Evolutionary conservation across 1,140 invertebrate genomes (phyloP).

Genomic region (Amyelois transitella): DNA sequence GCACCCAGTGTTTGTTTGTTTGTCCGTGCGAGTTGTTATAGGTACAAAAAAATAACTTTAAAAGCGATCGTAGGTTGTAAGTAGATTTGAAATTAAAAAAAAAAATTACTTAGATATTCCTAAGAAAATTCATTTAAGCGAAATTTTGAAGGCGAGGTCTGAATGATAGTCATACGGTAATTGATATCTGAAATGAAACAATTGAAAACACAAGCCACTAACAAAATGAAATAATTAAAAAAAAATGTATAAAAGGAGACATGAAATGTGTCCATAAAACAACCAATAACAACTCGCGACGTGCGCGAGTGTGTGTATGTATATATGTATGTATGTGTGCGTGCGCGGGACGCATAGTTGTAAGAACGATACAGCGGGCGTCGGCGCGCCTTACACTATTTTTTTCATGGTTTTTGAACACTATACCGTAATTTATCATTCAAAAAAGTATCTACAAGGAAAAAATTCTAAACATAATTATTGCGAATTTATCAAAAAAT

Average conservation of each 20-base stretch:
- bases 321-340: constrained; percentile 26
- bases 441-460: not conserved
- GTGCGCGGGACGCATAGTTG: constrained; percentile 35
- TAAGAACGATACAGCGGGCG: constrained; percentile 32
- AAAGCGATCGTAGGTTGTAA: not conserved
- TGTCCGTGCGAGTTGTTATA: constrained; percentile 2
- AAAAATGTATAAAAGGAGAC: not conserved
- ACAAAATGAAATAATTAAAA: not conserved
- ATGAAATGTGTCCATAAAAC: not conserved
- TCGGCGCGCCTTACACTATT: constrained; percentile 36
- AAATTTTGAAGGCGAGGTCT: too few relatives aligned
- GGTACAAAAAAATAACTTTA: not conserved
- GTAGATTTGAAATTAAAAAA: not conserved
- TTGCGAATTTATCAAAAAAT: not conserved
- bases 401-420: not conserved
- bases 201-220: not conserved
- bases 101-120: too few relatives aligned
- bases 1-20: constrained; percentile 49
- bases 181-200: too few relatives aligned
- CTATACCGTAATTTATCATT: not conserved
- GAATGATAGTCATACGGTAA: too few relatives aligned
- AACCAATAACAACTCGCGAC: constrained; percentile 2
- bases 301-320: constrained; percentile 24
- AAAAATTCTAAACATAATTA: not conserved
- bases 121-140: too few relatives aligned